These are phyloP conservation scores for Gambusia yucatana DNA, from an alignment of 2,797 vertebrate species.

Conservation along the genomic window DNA sequence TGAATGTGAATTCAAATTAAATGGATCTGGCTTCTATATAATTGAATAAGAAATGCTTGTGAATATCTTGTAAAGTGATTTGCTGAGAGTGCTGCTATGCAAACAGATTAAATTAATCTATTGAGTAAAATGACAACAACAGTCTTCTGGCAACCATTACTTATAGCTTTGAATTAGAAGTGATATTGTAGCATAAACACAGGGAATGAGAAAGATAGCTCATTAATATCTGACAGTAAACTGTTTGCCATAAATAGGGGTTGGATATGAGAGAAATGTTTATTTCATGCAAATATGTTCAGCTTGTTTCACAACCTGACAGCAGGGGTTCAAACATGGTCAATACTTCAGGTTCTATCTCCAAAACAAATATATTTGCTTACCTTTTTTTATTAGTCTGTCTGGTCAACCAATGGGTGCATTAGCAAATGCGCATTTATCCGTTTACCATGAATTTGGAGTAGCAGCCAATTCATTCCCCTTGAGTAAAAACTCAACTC, in stretches of 20 bases:
- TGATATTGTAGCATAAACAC: constrained; percentile 13
- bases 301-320: constrained; percentile 71
- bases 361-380: constrained; percentile 37
- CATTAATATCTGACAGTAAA: constrained; percentile 79
- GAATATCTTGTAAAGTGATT: not conserved
- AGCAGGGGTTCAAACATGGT: constrained; percentile 62
- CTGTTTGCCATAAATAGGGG: constrained; percentile 73
- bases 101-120: not conserved
- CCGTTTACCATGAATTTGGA: constrained; percentile 13
- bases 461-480: not conserved
- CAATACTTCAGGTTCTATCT: constrained; percentile 57
- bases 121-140: not conserved
- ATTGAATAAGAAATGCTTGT: not conserved
- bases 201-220: constrained; percentile 74
- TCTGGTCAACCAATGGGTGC: constrained; percentile 1
- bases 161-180: constrained; percentile 7
- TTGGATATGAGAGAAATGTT: constrained; percentile 70
- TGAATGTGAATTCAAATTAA: not conserved
- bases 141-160: constrained; percentile 11
- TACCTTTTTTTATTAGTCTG: not conserved
- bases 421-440: constrained; percentile 10
- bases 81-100: not conserved
- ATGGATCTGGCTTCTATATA: not conserved
- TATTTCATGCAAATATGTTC: constrained; percentile 80
- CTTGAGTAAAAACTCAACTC: constrained; percentile 2